Evolutionary conservation across 2,888 invertebrate species (phyloP).

Genomic region (Diplazon laetatorius): DNA sequence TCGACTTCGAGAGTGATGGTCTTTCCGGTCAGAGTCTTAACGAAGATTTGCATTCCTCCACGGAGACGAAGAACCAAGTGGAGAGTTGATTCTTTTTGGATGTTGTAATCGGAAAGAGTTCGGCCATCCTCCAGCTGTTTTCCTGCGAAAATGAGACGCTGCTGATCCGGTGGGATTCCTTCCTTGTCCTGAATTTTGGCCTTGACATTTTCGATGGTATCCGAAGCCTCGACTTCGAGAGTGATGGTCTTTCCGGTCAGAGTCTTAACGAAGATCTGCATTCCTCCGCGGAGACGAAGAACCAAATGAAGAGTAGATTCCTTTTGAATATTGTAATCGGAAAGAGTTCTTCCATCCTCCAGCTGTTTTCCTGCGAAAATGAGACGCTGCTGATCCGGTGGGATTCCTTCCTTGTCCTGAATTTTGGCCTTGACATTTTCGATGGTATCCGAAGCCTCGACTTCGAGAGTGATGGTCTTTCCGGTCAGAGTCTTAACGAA

Average conservation of each 20-base stretch:
- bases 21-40: constrained; percentile 85
- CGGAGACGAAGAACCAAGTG: constrained; percentile 85
- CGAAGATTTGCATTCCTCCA: constrained; percentile 88
- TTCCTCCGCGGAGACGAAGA: constrained; percentile 64
- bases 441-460: constrained; percentile 85
- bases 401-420: constrained; percentile 80
- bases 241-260: constrained; percentile 70
- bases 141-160: constrained; percentile 68
- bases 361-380: constrained; percentile 64
- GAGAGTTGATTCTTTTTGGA: constrained; percentile 83
- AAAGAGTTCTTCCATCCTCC: constrained; percentile 59
- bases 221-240: constrained; percentile 68
- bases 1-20: constrained; percentile 85
- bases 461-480: constrained; percentile 85
- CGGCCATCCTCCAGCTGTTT: constrained; percentile 67
- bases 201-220: constrained; percentile 63
- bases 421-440: constrained; percentile 86
- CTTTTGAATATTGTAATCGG: constrained; percentile 63
- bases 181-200: constrained; percentile 67
- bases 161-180: constrained; percentile 68
- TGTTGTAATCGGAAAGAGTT: constrained; percentile 70
- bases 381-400: constrained; percentile 63
- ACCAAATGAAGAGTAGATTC: constrained; percentile 66
- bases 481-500: constrained; percentile 86
- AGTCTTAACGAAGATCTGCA: constrained; percentile 67